A percentile compares a stretch with the other conserved stretches of the same genome.
Conservation (phyloP, 2,113 vertebrate species). For the Salvator merianae region DNA sequence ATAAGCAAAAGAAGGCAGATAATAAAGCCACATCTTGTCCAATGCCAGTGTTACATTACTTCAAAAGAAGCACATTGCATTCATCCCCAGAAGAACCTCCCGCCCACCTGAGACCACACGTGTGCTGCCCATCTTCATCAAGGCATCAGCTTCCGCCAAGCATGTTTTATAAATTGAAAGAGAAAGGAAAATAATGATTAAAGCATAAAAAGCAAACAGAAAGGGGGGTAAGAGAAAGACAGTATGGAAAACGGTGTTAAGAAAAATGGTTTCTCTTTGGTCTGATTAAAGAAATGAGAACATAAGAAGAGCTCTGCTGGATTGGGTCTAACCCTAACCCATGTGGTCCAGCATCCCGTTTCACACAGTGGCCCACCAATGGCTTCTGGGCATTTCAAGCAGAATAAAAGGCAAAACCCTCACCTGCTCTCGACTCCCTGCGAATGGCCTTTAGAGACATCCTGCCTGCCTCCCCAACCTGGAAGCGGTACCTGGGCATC, state of each 20-base stretch:
- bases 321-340: too few species aligned
- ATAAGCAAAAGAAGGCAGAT: not conserved
- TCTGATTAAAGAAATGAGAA: fast-evolving
- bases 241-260: not conserved
- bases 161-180: not conserved
- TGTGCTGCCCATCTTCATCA: not conserved
- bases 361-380: too few species aligned
- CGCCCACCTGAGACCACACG: not conserved
- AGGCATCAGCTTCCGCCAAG: fast-evolving
- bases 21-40: not conserved
- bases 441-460: too few species aligned
- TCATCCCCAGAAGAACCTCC: not conserved
- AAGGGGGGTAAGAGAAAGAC: fast-evolving
- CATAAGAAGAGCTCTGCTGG: too few species aligned
- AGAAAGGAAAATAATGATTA: not conserved
- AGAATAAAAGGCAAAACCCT: too few species aligned
- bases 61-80: not conserved
- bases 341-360: too few species aligned
- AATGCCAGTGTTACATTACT: fast-evolving
- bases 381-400: too few species aligned
- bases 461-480: too few species aligned
- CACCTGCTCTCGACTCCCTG: too few species aligned
- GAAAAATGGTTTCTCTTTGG: not conserved
- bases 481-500: too few species aligned
- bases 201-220: conserved; percentile 31